These are phyloP conservation scores for Heliornis fulica DNA, from an alignment of 2,113 vertebrate species.

Conservation along the genomic window DNA sequence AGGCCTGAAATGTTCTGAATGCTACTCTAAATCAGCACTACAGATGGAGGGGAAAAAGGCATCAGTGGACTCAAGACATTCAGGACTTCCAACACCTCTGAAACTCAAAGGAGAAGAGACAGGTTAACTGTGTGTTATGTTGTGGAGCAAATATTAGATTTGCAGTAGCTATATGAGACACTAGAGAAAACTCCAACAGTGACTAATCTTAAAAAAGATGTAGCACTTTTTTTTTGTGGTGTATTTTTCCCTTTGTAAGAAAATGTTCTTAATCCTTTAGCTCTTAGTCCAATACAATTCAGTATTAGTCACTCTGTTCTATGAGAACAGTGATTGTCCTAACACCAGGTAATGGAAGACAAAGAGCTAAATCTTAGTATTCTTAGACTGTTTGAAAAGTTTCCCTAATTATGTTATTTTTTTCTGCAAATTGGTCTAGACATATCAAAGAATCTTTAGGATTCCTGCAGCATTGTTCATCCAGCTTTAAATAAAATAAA, in stretches of 20 bases:
- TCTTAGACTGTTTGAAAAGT: not conserved
- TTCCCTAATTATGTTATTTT: not conserved
- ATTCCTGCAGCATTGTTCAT: not conserved
- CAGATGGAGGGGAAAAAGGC: not conserved
- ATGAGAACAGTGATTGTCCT: not conserved
- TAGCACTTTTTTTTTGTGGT: rapidly evolving
- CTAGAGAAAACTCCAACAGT: not conserved
- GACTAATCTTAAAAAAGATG: not conserved
- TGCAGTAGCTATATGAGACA: not conserved
- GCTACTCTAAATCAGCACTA: not conserved
- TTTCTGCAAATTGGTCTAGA: not conserved
- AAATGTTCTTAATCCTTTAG: not conserved
- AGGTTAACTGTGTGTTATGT: not conserved
- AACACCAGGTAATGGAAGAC: not conserved
- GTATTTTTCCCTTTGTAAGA: not conserved
- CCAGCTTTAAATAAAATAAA: not conserved
- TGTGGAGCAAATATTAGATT: not conserved
- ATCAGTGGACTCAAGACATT: not conserved
- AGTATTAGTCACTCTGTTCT: not conserved
- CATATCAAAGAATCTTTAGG: not conserved
- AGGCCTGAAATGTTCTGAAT: not conserved
- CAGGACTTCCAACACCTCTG: not conserved
- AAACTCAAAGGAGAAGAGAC: not conserved
- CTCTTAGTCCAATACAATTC: not conserved
- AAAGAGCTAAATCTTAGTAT: not conserved